Evolutionary conservation across 2,113 vertebrate species (phyloP).

Genomic region (Toxotes chatareus): DNA sequence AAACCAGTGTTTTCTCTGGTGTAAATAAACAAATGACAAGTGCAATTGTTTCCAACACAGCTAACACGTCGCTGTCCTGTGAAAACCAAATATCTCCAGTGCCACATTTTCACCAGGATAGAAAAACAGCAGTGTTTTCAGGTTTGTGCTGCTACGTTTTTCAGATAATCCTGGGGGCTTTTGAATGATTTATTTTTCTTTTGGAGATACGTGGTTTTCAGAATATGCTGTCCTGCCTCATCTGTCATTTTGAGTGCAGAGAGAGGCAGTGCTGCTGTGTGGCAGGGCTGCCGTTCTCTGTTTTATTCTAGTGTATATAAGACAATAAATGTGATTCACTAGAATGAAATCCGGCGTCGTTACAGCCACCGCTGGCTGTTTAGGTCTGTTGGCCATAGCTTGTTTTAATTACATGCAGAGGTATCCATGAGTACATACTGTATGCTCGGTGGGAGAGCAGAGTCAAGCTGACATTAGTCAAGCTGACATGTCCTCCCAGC

Average conservation of each 20-base stretch:
- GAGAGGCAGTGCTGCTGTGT: not conserved
- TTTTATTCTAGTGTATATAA: slow-evolving; percentile 27
- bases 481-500: slow-evolving; percentile 75
- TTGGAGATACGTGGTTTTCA: not conserved
- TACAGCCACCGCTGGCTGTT: slow-evolving; percentile 21
- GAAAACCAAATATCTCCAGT: not conserved
- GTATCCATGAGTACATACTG: slow-evolving; percentile 48
- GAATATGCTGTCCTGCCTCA: not conserved
- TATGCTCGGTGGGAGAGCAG: slow-evolving; percentile 55
- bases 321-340: slow-evolving; percentile 62
- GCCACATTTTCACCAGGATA: not conserved
- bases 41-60: not conserved
- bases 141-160: slow-evolving; percentile 1
- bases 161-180: not conserved
- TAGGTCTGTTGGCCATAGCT: slow-evolving; percentile 15
- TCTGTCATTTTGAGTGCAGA: slow-evolving; percentile 8
- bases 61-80: not conserved
- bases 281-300: not conserved
- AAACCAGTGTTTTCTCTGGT: not conserved
- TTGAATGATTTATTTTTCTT: not conserved
- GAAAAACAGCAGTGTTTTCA: slow-evolving; percentile 5
- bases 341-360: not conserved
- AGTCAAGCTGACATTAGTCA: slow-evolving; percentile 77
- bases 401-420: slow-evolving; percentile 57
- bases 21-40: slow-evolving; percentile 4